phyloP scores from a whole-genome alignment of 1,140 invertebrate species.

The Caligus rogercresseyi region DNA sequence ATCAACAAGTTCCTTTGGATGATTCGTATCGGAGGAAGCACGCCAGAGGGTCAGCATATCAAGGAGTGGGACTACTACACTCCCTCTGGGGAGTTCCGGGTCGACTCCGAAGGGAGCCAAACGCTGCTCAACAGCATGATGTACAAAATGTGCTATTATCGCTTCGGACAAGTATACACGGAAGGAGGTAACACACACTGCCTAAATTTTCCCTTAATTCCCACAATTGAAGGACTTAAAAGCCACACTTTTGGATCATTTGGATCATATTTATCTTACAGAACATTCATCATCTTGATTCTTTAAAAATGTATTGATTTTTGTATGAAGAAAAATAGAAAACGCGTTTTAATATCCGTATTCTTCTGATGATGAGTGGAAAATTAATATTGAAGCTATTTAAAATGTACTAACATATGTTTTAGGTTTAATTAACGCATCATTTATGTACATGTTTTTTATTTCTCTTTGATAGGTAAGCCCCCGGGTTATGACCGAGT shows the following conservation, averaged over 20 bases:
- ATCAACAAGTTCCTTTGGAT: conserved; percentile 99
- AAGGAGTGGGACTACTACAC: conserved; percentile 94
- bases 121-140: conserved; percentile 76
- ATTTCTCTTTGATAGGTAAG: conserved; percentile 33
- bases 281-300: too few species aligned
- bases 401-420: background rate
- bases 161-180: conserved; percentile 81
- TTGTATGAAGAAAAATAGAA: too few species aligned
- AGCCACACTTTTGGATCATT: background rate
- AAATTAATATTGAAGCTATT: background rate
- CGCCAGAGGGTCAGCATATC: conserved; percentile 79
- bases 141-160: conserved; percentile 93
- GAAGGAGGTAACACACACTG: conserved; percentile 53
- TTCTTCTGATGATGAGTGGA: too few species aligned
- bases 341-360: too few species aligned
- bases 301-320: too few species aligned
- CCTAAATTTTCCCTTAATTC: too few species aligned
- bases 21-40: conserved; percentile 93
- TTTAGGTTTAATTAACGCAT: background rate
- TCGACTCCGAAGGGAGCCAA: conserved; percentile 72
- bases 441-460: background rate
- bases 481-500: conserved; percentile 79
- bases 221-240: background rate
- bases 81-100: conserved; percentile 73
- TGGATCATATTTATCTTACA: too few species aligned